These are phyloP conservation scores for Podabrus alpinus DNA, from an alignment of 2,888 invertebrate genomes.

Conservation along the genomic window DNA sequence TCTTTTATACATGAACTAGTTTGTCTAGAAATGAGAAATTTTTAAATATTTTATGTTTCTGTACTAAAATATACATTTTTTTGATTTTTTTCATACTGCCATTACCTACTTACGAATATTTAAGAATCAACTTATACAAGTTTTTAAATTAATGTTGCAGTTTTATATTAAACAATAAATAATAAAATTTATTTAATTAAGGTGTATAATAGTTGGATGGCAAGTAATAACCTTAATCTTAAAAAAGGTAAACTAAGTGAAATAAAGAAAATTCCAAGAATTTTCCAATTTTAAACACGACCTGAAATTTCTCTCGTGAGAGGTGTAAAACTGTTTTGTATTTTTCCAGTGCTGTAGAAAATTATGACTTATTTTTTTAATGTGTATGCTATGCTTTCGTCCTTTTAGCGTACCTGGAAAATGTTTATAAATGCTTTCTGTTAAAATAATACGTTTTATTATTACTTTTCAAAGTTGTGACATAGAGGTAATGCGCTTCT, in stretches of 20 bases:
- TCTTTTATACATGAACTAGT: slow-evolving; percentile 33
- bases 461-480: background rate
- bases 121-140: background rate
- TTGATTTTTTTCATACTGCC: background rate
- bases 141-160: background rate
- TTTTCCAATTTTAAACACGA: slow-evolving; percentile 46
- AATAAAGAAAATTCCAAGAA: slow-evolving; percentile 40
- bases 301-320: slow-evolving; percentile 44
- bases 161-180: background rate
- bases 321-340: slow-evolving; percentile 37
- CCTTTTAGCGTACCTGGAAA: background rate
- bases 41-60: background rate
- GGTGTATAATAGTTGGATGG: background rate
- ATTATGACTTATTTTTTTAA: background rate
- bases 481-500: background rate
- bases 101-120: background rate
- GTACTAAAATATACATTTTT: background rate
- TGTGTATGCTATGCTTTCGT: background rate
- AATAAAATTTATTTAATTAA: background rate
- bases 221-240: slow-evolving; percentile 10
- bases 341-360: slow-evolving; percentile 14
- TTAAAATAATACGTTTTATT: background rate
- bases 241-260: slow-evolving; percentile 35
- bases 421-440: background rate
- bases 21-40: slow-evolving; percentile 14